phyloP scores from a whole-genome alignment of 1,140 invertebrate species.

The Drosophila bipectinata region DNA sequence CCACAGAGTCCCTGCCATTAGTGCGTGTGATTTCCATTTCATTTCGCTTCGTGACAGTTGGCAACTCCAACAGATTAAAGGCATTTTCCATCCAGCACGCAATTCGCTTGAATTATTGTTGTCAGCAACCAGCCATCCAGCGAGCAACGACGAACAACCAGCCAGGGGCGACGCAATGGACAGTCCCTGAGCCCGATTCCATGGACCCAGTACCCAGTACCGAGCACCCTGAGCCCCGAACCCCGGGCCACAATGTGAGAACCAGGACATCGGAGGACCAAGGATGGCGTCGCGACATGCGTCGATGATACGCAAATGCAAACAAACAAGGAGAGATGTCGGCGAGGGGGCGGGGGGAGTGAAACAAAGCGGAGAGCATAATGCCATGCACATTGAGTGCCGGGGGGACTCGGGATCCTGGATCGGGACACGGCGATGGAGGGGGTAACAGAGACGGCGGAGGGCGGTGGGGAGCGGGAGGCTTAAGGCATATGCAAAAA shows the following conservation, averaged over 20 bases:
- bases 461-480: not conserved
- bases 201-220: conserved; percentile 13
- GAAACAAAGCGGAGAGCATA: conserved; percentile 41
- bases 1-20: conserved; percentile 58
- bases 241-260: conserved; percentile 23
- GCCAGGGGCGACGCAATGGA: conserved; percentile 34
- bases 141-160: conserved; percentile 20
- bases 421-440: not conserved
- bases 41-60: conserved; percentile 83
- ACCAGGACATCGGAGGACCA: conserved; percentile 40
- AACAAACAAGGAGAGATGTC: conserved; percentile 61
- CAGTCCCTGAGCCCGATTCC: conserved; percentile 19
- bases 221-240: conserved; percentile 9
- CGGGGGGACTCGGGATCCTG: conserved; percentile 1
- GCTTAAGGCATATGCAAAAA: conserved; percentile 78
- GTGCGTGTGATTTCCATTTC: conserved; percentile 83
- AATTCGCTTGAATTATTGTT: conserved; percentile 80
- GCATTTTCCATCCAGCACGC: conserved; percentile 77
- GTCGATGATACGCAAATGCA: conserved; percentile 82
- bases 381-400: conserved; percentile 65
- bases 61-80: conserved; percentile 83
- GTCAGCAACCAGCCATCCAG: conserved; percentile 56
- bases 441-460: too few relatives aligned
- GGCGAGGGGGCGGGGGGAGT: conserved; percentile 22
- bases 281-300: conserved; percentile 71